A percentile compares a stretch with the other conserved stretches of the same genome.
phyloP scores from a whole-genome alignment of 2,113 vertebrate species.

The Gnathonemus longibarbis region DNA sequence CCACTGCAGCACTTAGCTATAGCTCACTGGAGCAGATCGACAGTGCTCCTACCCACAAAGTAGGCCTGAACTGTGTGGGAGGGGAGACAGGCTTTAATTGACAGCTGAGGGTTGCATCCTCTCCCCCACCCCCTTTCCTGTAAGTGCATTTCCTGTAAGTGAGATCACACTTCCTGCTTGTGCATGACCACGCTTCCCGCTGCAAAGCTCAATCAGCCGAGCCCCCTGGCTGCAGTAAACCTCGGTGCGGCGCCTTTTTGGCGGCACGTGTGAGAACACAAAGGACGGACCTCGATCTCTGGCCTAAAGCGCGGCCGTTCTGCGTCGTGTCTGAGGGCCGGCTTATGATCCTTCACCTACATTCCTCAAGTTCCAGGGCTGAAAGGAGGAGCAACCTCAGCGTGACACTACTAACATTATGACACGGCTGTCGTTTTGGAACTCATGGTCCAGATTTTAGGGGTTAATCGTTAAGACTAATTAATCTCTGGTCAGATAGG shows the following conservation, averaged over 20 bases:
- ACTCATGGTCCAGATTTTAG: background rate
- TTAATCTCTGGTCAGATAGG: background rate
- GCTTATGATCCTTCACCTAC: background rate
- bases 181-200: constrained; percentile 23
- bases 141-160: constrained; percentile 43
- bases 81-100: background rate
- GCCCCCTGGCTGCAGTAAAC: background rate
- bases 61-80: background rate
- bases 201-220: background rate
- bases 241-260: background rate
- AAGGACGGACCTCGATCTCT: background rate
- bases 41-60: background rate
- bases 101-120: background rate
- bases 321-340: background rate
- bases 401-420: background rate
- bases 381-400: background rate
- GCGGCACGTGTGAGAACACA: background rate
- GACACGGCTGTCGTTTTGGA: background rate
- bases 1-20: background rate
- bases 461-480: background rate
- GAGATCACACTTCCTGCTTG: constrained; percentile 37
- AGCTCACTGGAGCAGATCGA: background rate
- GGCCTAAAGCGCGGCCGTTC: background rate
- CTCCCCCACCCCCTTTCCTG: background rate
- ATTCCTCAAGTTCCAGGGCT: background rate